Percentiles rank a stretch among this genome's conserved stretches.
Evolutionary conservation across 2,113 vertebrate genomes (phyloP).

Genomic region (Cheilinus undulatus): DNA sequence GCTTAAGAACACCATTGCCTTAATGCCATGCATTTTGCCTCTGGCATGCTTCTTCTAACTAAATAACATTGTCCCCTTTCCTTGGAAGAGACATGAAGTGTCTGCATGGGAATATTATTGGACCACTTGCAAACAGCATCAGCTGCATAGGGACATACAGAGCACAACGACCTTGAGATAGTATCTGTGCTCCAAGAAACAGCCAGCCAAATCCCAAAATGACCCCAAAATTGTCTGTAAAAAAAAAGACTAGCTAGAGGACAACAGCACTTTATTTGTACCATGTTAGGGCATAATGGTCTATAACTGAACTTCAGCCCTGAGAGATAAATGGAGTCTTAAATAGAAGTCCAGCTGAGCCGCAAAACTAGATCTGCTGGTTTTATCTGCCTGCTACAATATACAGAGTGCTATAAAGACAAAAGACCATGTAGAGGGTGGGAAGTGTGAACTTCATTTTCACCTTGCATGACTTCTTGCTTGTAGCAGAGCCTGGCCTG

Average conservation of each 20-base stretch:
- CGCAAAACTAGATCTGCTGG: not conserved
- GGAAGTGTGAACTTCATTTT: slow-evolving; percentile 1
- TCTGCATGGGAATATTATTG: not conserved
- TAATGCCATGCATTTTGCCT: too few relatives aligned
- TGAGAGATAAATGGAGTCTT: not conserved
- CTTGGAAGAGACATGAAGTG: not conserved
- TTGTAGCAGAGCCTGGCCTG: slow-evolving; percentile 93
- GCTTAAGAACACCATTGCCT: too few relatives aligned
- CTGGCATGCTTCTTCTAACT: too few relatives aligned
- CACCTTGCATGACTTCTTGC: slow-evolving; percentile 96
- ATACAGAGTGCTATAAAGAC: not conserved
- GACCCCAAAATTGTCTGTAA: not conserved
- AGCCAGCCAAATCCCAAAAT: not conserved
- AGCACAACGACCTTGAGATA: not conserved
- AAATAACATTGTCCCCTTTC: too few relatives aligned
- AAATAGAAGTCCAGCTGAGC: not conserved
- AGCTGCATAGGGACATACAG: not conserved
- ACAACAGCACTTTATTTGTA: not conserved
- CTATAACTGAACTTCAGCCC: slow-evolving; percentile 10
- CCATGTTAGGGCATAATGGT: slow-evolving; percentile 7
- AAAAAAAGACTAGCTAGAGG: slow-evolving; percentile 6
- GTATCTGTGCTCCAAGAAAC: not conserved
- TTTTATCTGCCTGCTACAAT: not conserved
- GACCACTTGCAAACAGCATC: not conserved
- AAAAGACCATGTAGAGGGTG: not conserved